Evolutionary conservation across 2,888 invertebrate genomes (phyloP).

Genomic region (Tenthredo mesomela): DNA sequence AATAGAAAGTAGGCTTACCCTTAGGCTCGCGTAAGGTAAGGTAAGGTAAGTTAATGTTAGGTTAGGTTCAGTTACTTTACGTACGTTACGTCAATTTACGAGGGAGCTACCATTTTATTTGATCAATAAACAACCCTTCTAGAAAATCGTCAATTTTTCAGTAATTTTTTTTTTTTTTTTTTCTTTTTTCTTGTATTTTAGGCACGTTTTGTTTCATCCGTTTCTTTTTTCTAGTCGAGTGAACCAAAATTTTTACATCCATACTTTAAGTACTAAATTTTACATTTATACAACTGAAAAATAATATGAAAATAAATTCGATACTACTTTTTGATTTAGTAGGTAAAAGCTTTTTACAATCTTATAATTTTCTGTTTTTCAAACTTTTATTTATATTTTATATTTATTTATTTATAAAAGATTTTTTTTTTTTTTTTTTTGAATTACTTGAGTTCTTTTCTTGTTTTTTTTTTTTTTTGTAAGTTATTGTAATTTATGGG

Average conservation of each 20-base stretch:
- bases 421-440: no score
- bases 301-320: background rate
- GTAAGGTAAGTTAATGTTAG: background rate
- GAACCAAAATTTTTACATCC: background rate
- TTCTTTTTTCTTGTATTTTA: no score
- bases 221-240: background rate
- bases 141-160: background rate
- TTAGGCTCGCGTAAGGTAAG: background rate
- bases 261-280: background rate
- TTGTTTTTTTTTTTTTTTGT: background rate
- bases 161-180: background rate
- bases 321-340: background rate
- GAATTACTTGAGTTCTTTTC: background rate
- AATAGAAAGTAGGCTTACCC: conserved; percentile 33
- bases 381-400: background rate
- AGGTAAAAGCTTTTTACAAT: background rate
- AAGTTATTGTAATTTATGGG: background rate
- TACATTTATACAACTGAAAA: background rate
- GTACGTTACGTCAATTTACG: conserved; percentile 32
- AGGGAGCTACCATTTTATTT: conserved; percentile 52
- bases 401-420: no score
- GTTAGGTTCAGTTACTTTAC: background rate
- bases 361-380: no score
- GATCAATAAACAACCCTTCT: conserved; percentile 46
- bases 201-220: no score